Evolutionary conservation across 2,888 invertebrate species (phyloP).

Genomic region (Acleris literana): DNA sequence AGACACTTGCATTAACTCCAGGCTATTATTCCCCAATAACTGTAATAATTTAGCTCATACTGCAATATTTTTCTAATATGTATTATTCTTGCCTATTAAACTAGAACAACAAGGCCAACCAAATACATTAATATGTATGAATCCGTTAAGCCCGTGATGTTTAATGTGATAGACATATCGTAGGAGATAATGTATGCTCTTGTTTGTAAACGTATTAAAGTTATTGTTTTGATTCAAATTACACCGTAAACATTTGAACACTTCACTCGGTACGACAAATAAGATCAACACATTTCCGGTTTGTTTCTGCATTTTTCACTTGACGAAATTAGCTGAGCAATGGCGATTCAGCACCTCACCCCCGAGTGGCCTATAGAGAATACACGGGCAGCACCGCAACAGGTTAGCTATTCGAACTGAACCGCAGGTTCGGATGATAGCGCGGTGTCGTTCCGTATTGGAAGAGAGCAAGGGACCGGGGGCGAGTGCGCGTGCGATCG

Average conservation of each 20-base stretch:
- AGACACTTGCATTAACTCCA: background rate
- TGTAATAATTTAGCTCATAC: background rate
- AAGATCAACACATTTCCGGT: slow-evolving; percentile 59
- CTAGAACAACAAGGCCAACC: slow-evolving; percentile 40
- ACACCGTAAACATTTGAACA: slow-evolving; percentile 25
- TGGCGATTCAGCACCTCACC: slow-evolving; percentile 30
- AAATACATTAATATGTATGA: slow-evolving; percentile 46
- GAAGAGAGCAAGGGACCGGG: slow-evolving; percentile 73
- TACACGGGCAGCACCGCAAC: slow-evolving; percentile 19
- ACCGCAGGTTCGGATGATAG: slow-evolving; percentile 39
- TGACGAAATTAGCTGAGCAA: slow-evolving; percentile 19
- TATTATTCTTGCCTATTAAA: slow-evolving; percentile 38
- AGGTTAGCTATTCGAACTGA: background rate
- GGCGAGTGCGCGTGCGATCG: slow-evolving; percentile 63
- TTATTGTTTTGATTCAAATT: slow-evolving; percentile 50
- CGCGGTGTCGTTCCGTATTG: slow-evolving; percentile 43
- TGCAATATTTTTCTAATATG: slow-evolving; percentile 9
- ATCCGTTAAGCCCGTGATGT: slow-evolving; percentile 45
- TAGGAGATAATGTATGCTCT: slow-evolving; percentile 50
- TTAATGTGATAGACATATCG: slow-evolving; percentile 44
- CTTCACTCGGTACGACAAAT: slow-evolving; percentile 24
- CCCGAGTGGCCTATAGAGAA: slow-evolving; percentile 6
- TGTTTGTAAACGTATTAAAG: slow-evolving; percentile 53
- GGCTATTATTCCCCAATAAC: background rate
- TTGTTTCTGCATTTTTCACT: slow-evolving; percentile 40